A percentile compares a stretch with the other conserved stretches of the same genome.
Evolutionary conservation across 2,888 invertebrate species (phyloP).

Genomic region (Xanthorhoe spadicearia): DNA sequence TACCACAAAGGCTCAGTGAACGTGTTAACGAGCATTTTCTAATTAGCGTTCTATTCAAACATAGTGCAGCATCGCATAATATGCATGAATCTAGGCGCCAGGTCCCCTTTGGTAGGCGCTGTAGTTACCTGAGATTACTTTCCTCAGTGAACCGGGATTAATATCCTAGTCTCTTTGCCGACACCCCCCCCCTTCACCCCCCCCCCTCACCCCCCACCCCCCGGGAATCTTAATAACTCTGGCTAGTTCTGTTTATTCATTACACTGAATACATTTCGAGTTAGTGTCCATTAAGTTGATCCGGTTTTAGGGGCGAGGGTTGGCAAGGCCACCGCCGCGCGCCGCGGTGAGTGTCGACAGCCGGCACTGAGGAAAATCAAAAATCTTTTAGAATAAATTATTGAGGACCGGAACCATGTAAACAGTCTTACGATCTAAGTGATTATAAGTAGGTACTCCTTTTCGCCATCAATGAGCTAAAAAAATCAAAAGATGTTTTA

Average conservation of each 20-base stretch:
- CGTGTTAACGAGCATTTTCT: background rate
- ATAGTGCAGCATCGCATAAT: background rate
- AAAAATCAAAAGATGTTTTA: too few species aligned
- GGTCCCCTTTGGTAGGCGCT: background rate
- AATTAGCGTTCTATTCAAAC: background rate
- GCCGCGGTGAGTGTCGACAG: background rate
- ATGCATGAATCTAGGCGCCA: slow-evolving; percentile 2
- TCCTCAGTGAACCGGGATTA: slow-evolving; percentile 14
- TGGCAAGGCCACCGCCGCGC: background rate
- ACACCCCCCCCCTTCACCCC: background rate
- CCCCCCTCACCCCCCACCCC: too few species aligned
- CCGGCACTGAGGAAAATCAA: background rate
- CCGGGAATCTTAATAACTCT: slow-evolving; percentile 1
- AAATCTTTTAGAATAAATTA: background rate
- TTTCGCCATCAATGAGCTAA: too few species aligned
- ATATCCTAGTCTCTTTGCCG: slow-evolving; percentile 20
- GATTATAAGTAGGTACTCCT: too few species aligned
- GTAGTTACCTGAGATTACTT: slow-evolving; percentile 14
- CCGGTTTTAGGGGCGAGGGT: background rate
- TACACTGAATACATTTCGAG: slow-evolving; percentile 1
- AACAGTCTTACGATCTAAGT: too few species aligned
- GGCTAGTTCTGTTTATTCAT: slow-evolving; percentile 4
- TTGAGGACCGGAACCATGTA: too few species aligned
- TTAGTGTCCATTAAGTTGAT: slow-evolving; percentile 2
- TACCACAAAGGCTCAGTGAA: too few species aligned